Conservation (phyloP, 2,888 invertebrate genomes). For the Drosophila sordidula region DNA sequence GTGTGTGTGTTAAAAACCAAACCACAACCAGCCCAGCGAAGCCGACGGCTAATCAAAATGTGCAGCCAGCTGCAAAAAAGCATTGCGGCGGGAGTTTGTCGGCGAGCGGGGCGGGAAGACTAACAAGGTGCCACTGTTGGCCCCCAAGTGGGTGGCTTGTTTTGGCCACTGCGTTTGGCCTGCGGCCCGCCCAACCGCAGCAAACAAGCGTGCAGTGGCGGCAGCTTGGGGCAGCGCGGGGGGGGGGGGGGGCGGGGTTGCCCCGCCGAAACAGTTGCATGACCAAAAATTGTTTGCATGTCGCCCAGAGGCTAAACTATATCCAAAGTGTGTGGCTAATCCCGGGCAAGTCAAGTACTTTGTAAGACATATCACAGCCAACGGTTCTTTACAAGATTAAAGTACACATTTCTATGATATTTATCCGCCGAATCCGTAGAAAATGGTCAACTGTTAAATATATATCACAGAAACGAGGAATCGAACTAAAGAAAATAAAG, state of each 20-base stretch:
- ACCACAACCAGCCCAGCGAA: slow-evolving; percentile 45
- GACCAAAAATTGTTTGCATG: slow-evolving; percentile 50
- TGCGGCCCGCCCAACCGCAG: slow-evolving; percentile 37
- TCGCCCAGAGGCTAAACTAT: slow-evolving; percentile 4
- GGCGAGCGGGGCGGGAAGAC: background rate
- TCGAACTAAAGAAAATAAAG: too few relatives aligned
- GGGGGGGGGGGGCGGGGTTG: slow-evolving; percentile 7
- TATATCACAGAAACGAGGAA: too few relatives aligned
- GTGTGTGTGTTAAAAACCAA: slow-evolving; percentile 63
- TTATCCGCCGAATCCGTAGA: too few relatives aligned
- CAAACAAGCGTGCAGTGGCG: slow-evolving; percentile 48
- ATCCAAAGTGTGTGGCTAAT: slow-evolving; percentile 3
- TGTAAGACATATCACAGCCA: slow-evolving; percentile 4
- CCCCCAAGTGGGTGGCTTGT: slow-evolving; percentile 18
- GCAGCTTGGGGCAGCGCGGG: background rate
- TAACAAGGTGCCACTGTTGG: slow-evolving; percentile 34
- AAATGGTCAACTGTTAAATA: too few relatives aligned
- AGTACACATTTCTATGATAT: background rate
- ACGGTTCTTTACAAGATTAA: background rate
- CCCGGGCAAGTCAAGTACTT: slow-evolving; percentile 20
- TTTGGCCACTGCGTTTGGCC: slow-evolving; percentile 11
- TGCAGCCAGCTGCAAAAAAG: slow-evolving; percentile 73
- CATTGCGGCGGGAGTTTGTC: slow-evolving; percentile 13
- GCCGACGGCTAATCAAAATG: slow-evolving; percentile 74
- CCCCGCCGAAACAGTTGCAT: slow-evolving; percentile 43